Evolutionary conservation across 2,888 invertebrate species (phyloP).

Genomic region (Perithous albicinctus): DNA sequence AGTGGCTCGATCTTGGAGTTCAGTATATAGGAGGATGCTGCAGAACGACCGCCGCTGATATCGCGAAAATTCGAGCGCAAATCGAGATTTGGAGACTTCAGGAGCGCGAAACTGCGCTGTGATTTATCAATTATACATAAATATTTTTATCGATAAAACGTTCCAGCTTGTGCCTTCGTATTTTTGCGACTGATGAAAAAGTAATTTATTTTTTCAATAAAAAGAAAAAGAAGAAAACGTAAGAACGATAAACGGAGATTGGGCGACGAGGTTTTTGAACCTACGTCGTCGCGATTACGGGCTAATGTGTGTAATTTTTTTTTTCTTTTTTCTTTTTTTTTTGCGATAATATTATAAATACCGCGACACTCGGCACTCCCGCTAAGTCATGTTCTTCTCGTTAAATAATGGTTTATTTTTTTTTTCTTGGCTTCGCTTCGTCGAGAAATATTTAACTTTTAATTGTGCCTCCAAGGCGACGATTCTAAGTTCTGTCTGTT

Average conservation of each 20-base stretch:
- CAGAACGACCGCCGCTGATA: constrained; percentile 93
- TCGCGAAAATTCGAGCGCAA: constrained; percentile 89
- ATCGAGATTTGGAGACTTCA: constrained; percentile 85
- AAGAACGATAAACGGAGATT: constrained; percentile 1
- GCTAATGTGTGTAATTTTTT: background rate
- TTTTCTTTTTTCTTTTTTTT: background rate
- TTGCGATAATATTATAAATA: constrained; percentile 24
- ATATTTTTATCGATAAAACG: constrained; percentile 17
- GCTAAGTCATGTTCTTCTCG: background rate
- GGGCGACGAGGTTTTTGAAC: constrained; percentile 3
- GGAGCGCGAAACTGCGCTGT: constrained; percentile 67
- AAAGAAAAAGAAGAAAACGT: constrained; percentile 1
- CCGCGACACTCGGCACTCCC: background rate
- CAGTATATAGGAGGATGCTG: constrained; percentile 97
- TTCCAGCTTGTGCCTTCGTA: constrained; percentile 60
- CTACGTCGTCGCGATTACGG: constrained; percentile 5
- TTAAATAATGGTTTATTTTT: constrained; percentile 18
- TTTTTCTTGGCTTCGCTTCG: constrained; percentile 18
- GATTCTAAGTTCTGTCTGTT: constrained; percentile 55
- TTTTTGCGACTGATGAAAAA: constrained; percentile 42
- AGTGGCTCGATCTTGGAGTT: constrained; percentile 94
- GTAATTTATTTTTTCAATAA: constrained; percentile 52
- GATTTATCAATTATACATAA: constrained; percentile 20
- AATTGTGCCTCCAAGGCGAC: background rate
- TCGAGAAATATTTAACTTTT: constrained; percentile 33